Evolutionary conservation across 2,797 vertebrate genomes (phyloP), one percentile per base, ranked within the genome.

Genomic region (Falco cherrug): DNA sequence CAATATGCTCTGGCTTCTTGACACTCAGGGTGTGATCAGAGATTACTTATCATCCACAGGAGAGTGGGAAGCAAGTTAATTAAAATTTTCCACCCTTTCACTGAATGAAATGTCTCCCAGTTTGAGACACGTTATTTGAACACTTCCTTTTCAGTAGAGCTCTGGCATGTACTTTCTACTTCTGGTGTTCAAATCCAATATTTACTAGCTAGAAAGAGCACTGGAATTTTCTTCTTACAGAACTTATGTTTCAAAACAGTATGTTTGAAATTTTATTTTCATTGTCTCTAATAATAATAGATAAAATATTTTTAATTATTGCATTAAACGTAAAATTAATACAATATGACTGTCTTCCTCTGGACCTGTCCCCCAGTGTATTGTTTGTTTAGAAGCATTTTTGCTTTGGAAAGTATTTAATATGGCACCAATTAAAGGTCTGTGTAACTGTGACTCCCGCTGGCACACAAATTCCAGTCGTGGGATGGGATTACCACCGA

Each of bases 11-110:
- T 89, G 64, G 94, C 95, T 97, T 96, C 67, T 94, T 96, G 97
- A 95, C 97, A 96, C 93, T 95, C 84, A 95, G 97, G 98, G 98
- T 98, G 97, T 98, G 98, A 98, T 97, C 59, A 91, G 98, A 98
- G 98, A 98, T 98, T 97, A 95, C 63, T 89, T 94, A 95, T 48
- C 96, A 97, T 96, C 96, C 91, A 87, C 86, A 81, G 95, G 95
- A 98, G 97, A 97, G 96, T 93, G 96, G 97, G 97, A 97, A 98
- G 95, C 96, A 97, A 97, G 97, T 98, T 98, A 98, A 97, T 97
- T 97, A 98, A 97, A 98, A 97, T 91, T 97, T 97, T 97, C 96
- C 93, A 97, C 87, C 93, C 80, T 87, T 96, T 95, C 96, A 90
- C 50, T 84, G 97, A 96, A 95, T 84, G 97, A 97, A 94, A 91